A percentile compares a stretch with the other conserved stretches of the same genome.
Evolutionary conservation across 2,113 vertebrate species (phyloP).

Genomic region (Paramormyrops kingsleyae): DNA sequence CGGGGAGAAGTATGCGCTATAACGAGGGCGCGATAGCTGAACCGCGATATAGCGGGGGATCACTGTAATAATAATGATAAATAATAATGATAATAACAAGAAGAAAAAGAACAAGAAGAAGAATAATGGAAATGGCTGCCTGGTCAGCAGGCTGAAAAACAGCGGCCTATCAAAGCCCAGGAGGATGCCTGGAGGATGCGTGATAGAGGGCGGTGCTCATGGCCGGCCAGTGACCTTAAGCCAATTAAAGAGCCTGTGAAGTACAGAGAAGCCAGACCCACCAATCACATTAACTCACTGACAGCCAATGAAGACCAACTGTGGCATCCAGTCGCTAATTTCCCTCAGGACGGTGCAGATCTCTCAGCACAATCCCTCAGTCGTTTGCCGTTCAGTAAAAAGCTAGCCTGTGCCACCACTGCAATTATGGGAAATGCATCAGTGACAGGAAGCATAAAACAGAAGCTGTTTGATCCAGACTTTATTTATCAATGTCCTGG

Average conservation of each 20-base stretch:
- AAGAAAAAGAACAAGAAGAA: background rate
- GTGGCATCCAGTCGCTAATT: background rate
- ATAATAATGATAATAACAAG: background rate
- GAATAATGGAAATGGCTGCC: background rate
- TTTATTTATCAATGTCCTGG: background rate
- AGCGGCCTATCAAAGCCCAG: background rate
- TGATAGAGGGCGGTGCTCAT: background rate
- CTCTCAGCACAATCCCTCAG: background rate
- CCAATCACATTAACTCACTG: background rate
- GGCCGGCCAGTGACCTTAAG: background rate
- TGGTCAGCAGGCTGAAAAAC: background rate
- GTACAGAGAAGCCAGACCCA: background rate
- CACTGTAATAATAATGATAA: background rate
- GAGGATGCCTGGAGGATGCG: background rate
- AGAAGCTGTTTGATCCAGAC: background rate
- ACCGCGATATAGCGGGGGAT: no score
- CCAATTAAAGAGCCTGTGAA: background rate
- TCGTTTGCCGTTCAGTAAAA: background rate
- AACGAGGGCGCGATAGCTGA: no score
- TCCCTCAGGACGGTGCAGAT: background rate
- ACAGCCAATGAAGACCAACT: background rate
- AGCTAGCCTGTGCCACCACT: background rate
- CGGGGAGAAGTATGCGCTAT: no score
- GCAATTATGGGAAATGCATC: background rate
- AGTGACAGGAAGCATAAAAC: background rate